A percentile compares a stretch with the other conserved stretches of the same genome.
Evolutionary conservation across 1,140 invertebrate genomes (phyloP).

Genomic region (Euura saliciscinereae): DNA sequence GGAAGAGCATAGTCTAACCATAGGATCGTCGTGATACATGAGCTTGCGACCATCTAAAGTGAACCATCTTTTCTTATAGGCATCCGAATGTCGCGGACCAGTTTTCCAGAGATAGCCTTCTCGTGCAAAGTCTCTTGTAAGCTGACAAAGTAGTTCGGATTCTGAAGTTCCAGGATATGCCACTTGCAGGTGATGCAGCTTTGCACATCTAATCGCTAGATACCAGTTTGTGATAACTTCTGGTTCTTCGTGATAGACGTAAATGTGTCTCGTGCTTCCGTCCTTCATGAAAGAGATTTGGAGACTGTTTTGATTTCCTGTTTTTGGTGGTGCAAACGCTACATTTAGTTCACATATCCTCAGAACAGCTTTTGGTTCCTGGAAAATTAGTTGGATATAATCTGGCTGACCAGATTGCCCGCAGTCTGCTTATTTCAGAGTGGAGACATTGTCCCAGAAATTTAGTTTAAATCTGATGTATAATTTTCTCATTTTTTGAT

Average conservation of each 20-base stretch:
- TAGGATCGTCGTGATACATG: slow-evolving; percentile 88
- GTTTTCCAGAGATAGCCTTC: slow-evolving; percentile 93
- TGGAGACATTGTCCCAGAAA: too few species aligned
- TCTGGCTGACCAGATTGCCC: background rate
- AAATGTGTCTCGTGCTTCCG: slow-evolving; percentile 83
- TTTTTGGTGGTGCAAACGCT: slow-evolving; percentile 84
- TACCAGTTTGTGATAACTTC: slow-evolving; percentile 90
- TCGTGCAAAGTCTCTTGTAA: slow-evolving; percentile 81
- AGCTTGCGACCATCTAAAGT: slow-evolving; percentile 87
- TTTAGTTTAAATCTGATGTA: slow-evolving; percentile 11
- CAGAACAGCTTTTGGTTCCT: slow-evolving; percentile 83
- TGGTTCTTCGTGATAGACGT: slow-evolving; percentile 84
- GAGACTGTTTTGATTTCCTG: slow-evolving; percentile 78
- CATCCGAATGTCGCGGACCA: slow-evolving; percentile 78
- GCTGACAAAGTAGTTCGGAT: slow-evolving; percentile 73
- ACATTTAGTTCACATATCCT: slow-evolving; percentile 84
- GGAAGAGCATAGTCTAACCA: slow-evolving; percentile 58
- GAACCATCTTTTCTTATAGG: slow-evolving; percentile 86
- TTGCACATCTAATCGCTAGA: slow-evolving; percentile 84
- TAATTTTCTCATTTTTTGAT: background rate
- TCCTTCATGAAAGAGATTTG: slow-evolving; percentile 86
- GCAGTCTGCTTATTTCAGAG: too few species aligned
- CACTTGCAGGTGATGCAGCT: slow-evolving; percentile 80
- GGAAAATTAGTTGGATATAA: slow-evolving; percentile 35
- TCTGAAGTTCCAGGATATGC: slow-evolving; percentile 82